Evolutionary conservation across 2,888 invertebrate genomes (phyloP).

Genomic region (Pristionchus exspectatus): DNA sequence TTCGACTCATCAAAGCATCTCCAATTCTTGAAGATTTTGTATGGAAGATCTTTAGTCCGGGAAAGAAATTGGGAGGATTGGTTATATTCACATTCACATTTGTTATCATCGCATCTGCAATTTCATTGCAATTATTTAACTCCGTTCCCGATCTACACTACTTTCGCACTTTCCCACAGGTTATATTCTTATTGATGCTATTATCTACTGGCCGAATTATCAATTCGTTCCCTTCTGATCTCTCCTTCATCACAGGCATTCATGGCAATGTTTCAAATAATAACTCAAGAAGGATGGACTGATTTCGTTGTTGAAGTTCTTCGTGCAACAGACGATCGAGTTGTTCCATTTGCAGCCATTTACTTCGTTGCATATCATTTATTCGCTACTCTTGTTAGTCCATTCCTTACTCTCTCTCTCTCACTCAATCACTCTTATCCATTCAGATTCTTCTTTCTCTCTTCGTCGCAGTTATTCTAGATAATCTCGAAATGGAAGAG

Average conservation of each 20-base stretch:
- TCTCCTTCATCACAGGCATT: constrained; percentile 87
- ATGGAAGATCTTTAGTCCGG: constrained; percentile 85
- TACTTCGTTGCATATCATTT: constrained; percentile 99
- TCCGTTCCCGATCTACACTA: constrained; percentile 94
- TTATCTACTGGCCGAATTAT: neutral
- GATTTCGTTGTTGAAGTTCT: constrained; percentile 99
- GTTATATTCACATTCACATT: constrained; percentile 99
- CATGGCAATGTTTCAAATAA: constrained; percentile 99
- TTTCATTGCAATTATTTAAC: constrained; percentile 99
- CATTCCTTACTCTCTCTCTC: neutral
- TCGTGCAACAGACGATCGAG: constrained; percentile 80
- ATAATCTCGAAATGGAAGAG: constrained; percentile 98
- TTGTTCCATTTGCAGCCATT: constrained; percentile 87
- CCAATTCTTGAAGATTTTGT: constrained; percentile 97
- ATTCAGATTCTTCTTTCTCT: constrained; percentile 92
- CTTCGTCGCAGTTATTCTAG: constrained; percentile 99
- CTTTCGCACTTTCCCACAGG: constrained; percentile 98
- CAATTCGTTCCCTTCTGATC: neutral
- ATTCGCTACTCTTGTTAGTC: constrained; percentile 90
- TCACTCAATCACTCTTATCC: neutral
- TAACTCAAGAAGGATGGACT: constrained; percentile 99
- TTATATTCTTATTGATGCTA: constrained; percentile 73
- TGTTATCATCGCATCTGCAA: constrained; percentile 96
- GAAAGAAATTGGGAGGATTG: constrained; percentile 96
- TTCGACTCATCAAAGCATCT: constrained; percentile 96